Conservation (phyloP, 2,113 vertebrate species). For the Lampris incognitus region DNA sequence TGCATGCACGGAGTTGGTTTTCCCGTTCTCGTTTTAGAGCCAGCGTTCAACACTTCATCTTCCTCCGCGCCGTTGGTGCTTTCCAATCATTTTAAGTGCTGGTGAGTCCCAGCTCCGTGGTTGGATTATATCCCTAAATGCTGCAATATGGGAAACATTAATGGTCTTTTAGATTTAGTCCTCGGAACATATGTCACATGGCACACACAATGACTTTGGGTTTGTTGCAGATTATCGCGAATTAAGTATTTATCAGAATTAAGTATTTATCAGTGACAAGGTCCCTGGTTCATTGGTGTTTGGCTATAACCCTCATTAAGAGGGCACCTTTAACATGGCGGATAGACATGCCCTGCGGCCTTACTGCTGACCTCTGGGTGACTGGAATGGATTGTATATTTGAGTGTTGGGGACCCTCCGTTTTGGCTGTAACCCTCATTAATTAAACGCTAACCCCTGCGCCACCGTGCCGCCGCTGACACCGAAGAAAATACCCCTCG, state of each 20-base stretch:
- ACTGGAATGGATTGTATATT: no score
- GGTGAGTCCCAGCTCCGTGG: neutral
- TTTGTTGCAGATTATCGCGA: slow-evolving; percentile 4
- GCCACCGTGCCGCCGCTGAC: no score
- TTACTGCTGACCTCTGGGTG: neutral
- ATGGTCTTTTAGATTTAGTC: neutral
- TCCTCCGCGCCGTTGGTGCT: neutral
- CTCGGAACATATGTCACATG: neutral
- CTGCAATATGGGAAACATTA: neutral
- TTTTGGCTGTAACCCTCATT: no score
- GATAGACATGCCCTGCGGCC: neutral
- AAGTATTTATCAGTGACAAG: neutral
- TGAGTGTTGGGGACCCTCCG: no score
- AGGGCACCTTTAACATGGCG: neutral
- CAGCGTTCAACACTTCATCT: neutral
- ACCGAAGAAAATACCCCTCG: no score
- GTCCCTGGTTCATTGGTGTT: neutral
- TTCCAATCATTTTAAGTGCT: slow-evolving; percentile 7
- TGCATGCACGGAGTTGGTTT: no score
- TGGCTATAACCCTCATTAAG: neutral
- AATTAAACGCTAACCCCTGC: no score
- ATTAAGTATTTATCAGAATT: neutral
- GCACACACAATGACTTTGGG: neutral
- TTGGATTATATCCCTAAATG: neutral
- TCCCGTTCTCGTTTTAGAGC: neutral